Conservation (phyloP, 2,797 vertebrate genomes). For the Aulostomus chinensis region DNA sequence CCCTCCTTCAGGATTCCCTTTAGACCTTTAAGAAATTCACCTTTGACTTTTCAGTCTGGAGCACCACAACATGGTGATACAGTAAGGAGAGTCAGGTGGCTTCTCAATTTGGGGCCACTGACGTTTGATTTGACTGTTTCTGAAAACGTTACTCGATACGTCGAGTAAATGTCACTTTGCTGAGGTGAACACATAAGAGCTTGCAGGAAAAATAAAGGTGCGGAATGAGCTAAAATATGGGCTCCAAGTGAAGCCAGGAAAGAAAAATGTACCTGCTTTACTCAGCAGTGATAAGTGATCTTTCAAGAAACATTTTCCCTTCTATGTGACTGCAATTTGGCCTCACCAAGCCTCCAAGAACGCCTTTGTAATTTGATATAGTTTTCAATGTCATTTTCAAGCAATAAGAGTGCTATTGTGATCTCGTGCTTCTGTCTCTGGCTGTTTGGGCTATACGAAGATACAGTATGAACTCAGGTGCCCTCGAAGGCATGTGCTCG, state of each 20-base stretch:
- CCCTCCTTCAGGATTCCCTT: slow-evolving; percentile 12
- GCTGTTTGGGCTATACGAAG: neutral
- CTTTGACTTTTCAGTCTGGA: slow-evolving; percentile 70
- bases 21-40: slow-evolving; percentile 56
- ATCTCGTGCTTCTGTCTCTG: no score
- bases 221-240: no score
- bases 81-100: slow-evolving; percentile 35
- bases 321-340: slow-evolving; percentile 1
- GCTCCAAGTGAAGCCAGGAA: no score
- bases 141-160: slow-evolving; percentile 5
- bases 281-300: neutral
- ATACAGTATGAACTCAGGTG: slow-evolving; percentile 18
- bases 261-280: neutral
- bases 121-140: slow-evolving; percentile 14
- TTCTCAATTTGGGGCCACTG: slow-evolving; percentile 1
- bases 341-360: neutral
- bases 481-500: slow-evolving; percentile 48
- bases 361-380: neutral
- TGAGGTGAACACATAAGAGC: slow-evolving; percentile 1
- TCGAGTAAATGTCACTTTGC: slow-evolving; percentile 8
- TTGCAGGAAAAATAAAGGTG: slow-evolving; percentile 4
- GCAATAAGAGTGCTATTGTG: no score
- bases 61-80: slow-evolving; percentile 11
- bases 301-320: neutral
- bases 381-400: no score